These are phyloP conservation scores for Gavialis gangeticus DNA, from an alignment of 2,113 vertebrate species.

Conservation along the genomic window DNA sequence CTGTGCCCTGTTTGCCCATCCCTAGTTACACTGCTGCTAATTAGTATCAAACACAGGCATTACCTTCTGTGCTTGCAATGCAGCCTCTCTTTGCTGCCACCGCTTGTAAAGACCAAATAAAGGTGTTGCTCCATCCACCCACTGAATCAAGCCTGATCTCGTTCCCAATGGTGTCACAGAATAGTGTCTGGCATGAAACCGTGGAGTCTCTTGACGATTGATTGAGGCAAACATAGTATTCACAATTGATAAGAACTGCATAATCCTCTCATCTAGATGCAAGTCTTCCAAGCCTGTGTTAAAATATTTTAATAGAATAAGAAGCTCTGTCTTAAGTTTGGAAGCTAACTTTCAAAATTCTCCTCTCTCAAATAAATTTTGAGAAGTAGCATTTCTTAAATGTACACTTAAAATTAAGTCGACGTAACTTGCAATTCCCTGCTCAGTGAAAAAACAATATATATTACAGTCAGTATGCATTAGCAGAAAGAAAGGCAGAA, in stretches of 20 bases:
- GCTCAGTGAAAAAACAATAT: no score
- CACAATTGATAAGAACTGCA: constrained; percentile 99
- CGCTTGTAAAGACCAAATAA: constrained; percentile 98
- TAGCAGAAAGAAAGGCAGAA: neutral
- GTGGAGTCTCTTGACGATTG: constrained; percentile 94
- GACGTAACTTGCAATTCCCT: no score
- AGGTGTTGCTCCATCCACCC: constrained; percentile 97
- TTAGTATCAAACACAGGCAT: accelerated
- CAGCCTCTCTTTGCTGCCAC: constrained; percentile 96
- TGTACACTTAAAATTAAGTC: neutral
- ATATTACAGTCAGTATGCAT: neutral
- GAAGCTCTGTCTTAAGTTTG: neutral
- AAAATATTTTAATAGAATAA: neutral
- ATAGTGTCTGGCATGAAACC: constrained; percentile 95
- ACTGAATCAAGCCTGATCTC: constrained; percentile 95
- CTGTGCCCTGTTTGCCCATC: no score
- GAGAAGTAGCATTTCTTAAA: accelerated
- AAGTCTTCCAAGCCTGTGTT: constrained; percentile 92
- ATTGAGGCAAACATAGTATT: constrained; percentile 99
- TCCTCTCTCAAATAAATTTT: neutral
- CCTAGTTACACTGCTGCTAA: no score
- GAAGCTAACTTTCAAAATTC: neutral
- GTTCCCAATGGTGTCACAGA: constrained; percentile 98
- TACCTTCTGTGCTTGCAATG: constrained; percentile 95
- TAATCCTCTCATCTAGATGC: constrained; percentile 97